These are phyloP conservation scores for Cossypha niveicapilla DNA, from an alignment of 2,797 vertebrate species.

Conservation along the genomic window DNA sequence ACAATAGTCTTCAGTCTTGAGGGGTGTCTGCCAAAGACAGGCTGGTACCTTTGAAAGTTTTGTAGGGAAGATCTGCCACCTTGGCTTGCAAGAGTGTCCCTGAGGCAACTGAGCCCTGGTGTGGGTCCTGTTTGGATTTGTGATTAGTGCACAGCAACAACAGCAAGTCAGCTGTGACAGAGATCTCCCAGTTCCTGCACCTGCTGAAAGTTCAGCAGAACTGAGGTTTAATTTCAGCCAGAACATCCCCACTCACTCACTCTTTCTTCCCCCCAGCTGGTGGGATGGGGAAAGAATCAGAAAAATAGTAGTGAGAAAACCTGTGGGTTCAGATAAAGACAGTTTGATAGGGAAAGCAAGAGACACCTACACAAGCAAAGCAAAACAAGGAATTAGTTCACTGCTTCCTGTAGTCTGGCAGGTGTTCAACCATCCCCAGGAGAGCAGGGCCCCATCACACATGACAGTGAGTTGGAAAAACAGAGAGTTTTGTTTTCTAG, in stretches of 20 bases:
- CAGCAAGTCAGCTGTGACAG: neutral
- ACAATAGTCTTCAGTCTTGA: neutral
- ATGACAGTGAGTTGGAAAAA: neutral
- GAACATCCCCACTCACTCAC: rapidly evolving
- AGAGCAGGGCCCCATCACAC: neutral
- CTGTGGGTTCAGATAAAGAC: neutral
- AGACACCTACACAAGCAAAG: neutral
- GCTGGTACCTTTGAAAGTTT: neutral
- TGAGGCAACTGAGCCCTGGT: neutral
- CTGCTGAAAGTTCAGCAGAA: neutral
- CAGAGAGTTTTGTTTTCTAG: neutral
- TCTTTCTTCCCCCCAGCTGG: neutral
- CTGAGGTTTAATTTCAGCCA: neutral
- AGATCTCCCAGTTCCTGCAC: neutral
- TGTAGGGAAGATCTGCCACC: neutral
- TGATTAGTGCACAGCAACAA: neutral
- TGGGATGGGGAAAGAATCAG: neutral
- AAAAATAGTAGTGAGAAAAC: neutral
- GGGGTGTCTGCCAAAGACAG: neutral
- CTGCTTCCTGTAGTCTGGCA: neutral
- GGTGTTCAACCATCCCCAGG: neutral
- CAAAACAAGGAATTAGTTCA: neutral
- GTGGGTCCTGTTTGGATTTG: neutral
- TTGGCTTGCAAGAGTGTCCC: neutral
- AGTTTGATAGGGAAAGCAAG: neutral